These are phyloP conservation scores for Escarpia spicata DNA, from an alignment of 2,888 invertebrate genomes.

Conservation along the genomic window DNA sequence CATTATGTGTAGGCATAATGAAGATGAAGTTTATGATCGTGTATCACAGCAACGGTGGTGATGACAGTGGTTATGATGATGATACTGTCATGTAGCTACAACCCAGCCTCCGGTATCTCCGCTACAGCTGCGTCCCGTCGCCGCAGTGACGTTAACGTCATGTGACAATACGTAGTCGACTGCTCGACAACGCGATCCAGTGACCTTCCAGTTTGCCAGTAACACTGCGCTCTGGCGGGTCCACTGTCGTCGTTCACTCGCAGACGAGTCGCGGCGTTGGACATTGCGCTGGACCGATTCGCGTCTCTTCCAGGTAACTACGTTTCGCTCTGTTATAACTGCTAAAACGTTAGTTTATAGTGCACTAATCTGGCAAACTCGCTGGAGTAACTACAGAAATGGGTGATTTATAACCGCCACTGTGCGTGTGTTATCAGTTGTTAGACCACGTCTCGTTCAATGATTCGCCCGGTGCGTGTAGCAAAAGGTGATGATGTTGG, in stretches of 20 bases:
- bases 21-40: too few species aligned
- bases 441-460: background rate
- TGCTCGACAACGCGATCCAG: background rate
- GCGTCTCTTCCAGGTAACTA: background rate
- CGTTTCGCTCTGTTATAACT: background rate
- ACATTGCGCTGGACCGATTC: background rate
- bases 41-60: background rate
- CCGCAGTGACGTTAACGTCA: background rate
- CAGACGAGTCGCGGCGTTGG: background rate
- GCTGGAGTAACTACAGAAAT: background rate
- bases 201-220: background rate
- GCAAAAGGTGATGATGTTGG: background rate
- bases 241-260: background rate
- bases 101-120: background rate
- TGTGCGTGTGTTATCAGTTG: background rate
- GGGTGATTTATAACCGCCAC: background rate
- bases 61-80: background rate
- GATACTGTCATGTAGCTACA: background rate
- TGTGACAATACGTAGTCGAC: background rate
- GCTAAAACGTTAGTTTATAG: background rate
- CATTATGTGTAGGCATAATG: too few species aligned
- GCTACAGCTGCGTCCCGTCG: background rate
- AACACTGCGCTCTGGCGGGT: background rate
- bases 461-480: background rate
- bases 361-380: background rate